phyloP scores from a whole-genome alignment of 2,797 vertebrate genomes.

The Momotus momota region DNA sequence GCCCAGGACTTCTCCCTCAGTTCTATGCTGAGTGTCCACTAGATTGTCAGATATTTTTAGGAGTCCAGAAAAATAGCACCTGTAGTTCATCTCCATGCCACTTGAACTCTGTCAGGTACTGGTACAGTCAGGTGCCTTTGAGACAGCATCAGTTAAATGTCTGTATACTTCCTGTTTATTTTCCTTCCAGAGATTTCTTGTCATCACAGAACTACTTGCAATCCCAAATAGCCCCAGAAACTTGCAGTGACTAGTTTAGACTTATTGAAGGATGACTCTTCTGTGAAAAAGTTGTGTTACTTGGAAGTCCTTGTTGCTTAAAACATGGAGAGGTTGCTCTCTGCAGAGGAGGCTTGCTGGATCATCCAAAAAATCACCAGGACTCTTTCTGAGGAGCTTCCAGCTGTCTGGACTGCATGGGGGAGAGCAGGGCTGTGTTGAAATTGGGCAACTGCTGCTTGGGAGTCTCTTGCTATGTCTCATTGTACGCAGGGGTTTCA shows the following conservation, averaged over 20 bases:
- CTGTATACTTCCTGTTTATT: not conserved
- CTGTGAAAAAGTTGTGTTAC: not conserved
- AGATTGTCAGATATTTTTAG: not conserved
- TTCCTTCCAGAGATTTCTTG: not conserved
- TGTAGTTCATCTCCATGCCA: not conserved
- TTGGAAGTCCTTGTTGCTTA: not conserved
- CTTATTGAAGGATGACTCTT: not conserved
- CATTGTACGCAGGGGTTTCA: not conserved
- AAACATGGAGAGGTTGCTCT: not conserved
- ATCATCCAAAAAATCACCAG: not conserved
- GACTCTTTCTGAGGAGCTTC: not conserved
- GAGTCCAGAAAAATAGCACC: not conserved
- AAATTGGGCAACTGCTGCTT: not conserved
- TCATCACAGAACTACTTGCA: not conserved
- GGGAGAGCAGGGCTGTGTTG: not conserved
- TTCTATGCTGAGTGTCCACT: not conserved
- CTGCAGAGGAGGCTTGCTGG: not conserved
- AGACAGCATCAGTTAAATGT: not conserved
- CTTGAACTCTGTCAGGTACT: not conserved
- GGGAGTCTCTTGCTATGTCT: not conserved
- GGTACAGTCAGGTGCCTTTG: not conserved
- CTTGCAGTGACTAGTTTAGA: not conserved
- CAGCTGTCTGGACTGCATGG: rapidly evolving
- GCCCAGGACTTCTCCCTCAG: not conserved
- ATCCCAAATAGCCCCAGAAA: not conserved